phyloP scores from a whole-genome alignment of 1,140 invertebrate genomes.

The Bombus balteatus region DNA sequence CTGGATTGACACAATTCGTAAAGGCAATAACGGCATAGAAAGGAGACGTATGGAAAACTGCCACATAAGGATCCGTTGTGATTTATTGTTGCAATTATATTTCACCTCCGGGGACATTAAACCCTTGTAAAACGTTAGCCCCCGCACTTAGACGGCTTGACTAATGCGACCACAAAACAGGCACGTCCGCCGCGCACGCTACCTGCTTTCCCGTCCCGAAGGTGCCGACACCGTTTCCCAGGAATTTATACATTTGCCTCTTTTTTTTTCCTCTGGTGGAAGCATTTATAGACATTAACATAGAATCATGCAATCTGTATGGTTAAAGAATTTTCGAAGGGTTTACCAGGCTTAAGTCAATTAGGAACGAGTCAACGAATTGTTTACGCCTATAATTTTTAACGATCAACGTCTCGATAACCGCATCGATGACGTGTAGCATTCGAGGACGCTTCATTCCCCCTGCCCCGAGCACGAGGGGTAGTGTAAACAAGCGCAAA shows the following conservation, averaged over 20 bases:
- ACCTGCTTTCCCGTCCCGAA: constrained; percentile 28
- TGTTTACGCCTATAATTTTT: neutral
- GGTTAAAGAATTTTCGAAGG: neutral
- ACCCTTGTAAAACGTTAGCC: constrained; percentile 80
- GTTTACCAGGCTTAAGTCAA: neutral
- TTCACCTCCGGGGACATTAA: constrained; percentile 81
- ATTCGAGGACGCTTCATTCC: neutral
- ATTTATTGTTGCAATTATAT: constrained; percentile 82
- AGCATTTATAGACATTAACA: neutral
- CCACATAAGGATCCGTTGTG: constrained; percentile 70
- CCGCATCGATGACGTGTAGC: neutral
- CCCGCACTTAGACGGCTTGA: constrained; percentile 72
- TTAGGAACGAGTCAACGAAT: too few species aligned
- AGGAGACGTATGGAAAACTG: constrained; percentile 13
- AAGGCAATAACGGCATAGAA: neutral
- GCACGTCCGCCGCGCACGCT: constrained; percentile 30
- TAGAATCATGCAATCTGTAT: neutral
- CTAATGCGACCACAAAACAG: constrained; percentile 69
- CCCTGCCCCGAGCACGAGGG: constrained; percentile 11
- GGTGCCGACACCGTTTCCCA: constrained; percentile 8
- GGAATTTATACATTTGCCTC: constrained; percentile 1
- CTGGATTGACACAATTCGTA: neutral
- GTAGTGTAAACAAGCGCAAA: constrained; percentile 73
- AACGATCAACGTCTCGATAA: neutral
- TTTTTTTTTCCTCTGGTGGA: too few species aligned